phyloP scores from a whole-genome alignment of 1,140 invertebrate genomes.

The Microplitis mediator region DNA sequence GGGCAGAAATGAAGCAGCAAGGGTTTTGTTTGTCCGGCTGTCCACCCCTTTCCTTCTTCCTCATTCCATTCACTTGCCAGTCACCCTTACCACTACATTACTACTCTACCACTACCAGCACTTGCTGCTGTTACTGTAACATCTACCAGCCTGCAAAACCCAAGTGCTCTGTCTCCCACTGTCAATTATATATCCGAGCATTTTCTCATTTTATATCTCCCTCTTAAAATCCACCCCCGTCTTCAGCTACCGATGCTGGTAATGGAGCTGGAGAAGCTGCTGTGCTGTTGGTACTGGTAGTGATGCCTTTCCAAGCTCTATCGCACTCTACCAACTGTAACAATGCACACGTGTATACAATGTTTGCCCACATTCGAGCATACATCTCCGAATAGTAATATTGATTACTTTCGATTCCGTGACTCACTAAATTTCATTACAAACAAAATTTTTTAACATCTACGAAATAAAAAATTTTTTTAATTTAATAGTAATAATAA shows the following conservation, averaged over 20 bases:
- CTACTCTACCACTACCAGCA: too few relatives aligned
- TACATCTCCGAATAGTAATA: constrained; percentile 55
- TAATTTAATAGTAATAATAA: too few relatives aligned
- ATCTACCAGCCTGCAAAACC: background rate
- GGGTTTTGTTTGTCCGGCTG: constrained; percentile 64
- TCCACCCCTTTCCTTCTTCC: constrained; percentile 53
- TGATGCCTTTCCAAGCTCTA: too few relatives aligned
- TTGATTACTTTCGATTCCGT: constrained; percentile 58
- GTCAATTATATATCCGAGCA: background rate
- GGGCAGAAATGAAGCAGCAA: constrained; percentile 62
- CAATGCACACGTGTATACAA: constrained; percentile 49
- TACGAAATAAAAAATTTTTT: too few relatives aligned
- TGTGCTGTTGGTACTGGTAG: too few relatives aligned
- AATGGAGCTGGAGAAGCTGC: too few relatives aligned
- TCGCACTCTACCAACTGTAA: constrained; percentile 38
- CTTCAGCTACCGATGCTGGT: too few relatives aligned
- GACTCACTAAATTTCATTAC: background rate
- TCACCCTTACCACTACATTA: too few relatives aligned
- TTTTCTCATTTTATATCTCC: background rate
- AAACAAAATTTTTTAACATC: background rate
- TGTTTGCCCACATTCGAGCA: constrained; percentile 53
- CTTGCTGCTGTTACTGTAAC: too few relatives aligned
- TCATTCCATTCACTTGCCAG: constrained; percentile 23
- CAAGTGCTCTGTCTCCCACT: background rate
- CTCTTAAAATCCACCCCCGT: background rate